phyloP scores from a whole-genome alignment of 2,113 vertebrate genomes.

The Regulus satrapa region DNA sequence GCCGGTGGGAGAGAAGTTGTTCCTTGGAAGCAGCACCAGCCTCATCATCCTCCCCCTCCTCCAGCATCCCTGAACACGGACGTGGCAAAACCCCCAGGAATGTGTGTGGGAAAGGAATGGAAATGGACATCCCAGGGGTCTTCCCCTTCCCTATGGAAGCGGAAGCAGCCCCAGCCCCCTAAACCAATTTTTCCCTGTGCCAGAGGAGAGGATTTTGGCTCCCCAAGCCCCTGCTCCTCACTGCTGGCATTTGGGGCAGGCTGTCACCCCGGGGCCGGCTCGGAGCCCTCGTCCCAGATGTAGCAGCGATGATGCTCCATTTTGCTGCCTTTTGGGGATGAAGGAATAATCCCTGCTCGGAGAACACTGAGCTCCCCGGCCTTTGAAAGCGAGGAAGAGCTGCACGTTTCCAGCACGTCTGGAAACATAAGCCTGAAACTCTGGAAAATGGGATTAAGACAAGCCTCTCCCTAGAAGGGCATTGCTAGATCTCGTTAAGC shows the following conservation, averaged over 20 bases:
- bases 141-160: fast-evolving
- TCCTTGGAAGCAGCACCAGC: not conserved
- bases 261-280: not conserved
- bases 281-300: fast-evolving
- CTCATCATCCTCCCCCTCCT: not conserved
- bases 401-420: not conserved
- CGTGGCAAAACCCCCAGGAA: not conserved
- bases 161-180: not conserved
- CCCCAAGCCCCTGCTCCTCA: not conserved
- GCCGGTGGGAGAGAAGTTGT: fast-evolving
- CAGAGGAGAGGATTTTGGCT: not conserved
- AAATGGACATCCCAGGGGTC: fast-evolving
- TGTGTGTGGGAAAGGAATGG: not conserved
- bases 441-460: conserved; percentile 41
- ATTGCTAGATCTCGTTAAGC: not conserved
- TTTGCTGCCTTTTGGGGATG: not conserved
- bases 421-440: not conserved
- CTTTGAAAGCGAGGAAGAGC: not conserved
- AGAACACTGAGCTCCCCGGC: not conserved
- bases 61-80: fast-evolving
- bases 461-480: not conserved
- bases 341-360: not conserved
- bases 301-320: not conserved
- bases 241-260: not conserved
- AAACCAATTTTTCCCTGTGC: fast-evolving